phyloP scores from a whole-genome alignment of 2,797 vertebrate genomes.

The Tarsius wallacei region DNA sequence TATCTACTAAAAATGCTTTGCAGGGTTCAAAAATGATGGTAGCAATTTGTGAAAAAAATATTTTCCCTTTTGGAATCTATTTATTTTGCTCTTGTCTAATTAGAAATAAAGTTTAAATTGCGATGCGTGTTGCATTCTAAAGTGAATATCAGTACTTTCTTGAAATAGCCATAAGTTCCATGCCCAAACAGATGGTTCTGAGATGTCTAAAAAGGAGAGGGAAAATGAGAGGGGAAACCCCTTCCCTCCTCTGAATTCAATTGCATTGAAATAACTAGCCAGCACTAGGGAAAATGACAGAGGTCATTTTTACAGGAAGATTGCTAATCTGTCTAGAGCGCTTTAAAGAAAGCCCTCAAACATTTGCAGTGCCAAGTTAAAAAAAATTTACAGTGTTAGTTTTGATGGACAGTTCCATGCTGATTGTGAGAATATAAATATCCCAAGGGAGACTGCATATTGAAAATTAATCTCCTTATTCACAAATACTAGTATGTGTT shows the following conservation, averaged over 20 bases:
- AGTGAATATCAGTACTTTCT: conserved; percentile 62
- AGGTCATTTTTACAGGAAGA: conserved; percentile 87
- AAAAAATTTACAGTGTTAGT: conserved; percentile 90
- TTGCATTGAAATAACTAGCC: conserved; percentile 84
- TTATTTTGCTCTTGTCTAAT: conserved; percentile 86
- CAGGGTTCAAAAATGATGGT: conserved; percentile 94
- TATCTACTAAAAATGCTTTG: conserved; percentile 92
- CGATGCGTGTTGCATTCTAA: conserved; percentile 75
- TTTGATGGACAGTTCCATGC: conserved; percentile 92
- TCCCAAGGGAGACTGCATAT: conserved; percentile 90
- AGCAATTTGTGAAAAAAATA: conserved; percentile 89
- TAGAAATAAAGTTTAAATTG: conserved; percentile 87
- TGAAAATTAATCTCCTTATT: conserved; percentile 92
- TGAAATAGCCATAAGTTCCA: conserved; percentile 73
- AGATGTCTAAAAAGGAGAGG: conserved; percentile 72
- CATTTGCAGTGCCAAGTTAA: conserved; percentile 84
- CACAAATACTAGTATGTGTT: conserved; percentile 89
- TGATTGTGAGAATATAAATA: conserved; percentile 93
- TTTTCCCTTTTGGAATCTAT: conserved; percentile 84
- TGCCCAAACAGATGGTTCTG: conserved; percentile 80
- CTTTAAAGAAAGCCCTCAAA: conserved; percentile 86
- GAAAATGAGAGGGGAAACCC: background rate
- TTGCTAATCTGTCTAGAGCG: conserved; percentile 84
- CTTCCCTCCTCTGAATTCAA: conserved; percentile 77
- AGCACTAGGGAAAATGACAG: conserved; percentile 80